phyloP scores from a whole-genome alignment of 1,140 invertebrate genomes.

The Cydia splendana region DNA sequence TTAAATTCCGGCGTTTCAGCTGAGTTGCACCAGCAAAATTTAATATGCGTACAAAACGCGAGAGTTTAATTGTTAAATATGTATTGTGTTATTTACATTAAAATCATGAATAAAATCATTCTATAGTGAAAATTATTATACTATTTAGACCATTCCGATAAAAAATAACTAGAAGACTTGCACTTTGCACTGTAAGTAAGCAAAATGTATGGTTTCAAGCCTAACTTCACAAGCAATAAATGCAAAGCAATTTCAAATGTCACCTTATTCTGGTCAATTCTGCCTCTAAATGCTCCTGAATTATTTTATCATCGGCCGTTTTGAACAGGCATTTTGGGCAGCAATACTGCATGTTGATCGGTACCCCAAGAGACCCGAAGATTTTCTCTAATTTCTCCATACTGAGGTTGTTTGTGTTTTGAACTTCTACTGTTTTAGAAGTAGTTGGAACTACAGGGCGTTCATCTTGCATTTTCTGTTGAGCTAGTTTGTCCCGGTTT shows the following conservation, averaged over 20 bases:
- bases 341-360: slow-evolving; percentile 45
- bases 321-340: slow-evolving; percentile 60
- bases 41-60: too few relatives aligned
- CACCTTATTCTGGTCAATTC: slow-evolving; percentile 70
- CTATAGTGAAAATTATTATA: not conserved
- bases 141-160: not conserved
- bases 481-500: slow-evolving; percentile 53
- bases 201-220: not conserved
- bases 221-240: slow-evolving; percentile 45
- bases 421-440: slow-evolving; percentile 9
- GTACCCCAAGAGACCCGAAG: slow-evolving; percentile 58
- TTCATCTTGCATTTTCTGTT: slow-evolving; percentile 47
- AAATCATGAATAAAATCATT: not conserved
- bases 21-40: too few relatives aligned
- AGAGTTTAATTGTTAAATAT: too few relatives aligned
- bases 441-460: slow-evolving; percentile 30
- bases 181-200: not conserved
- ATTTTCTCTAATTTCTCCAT: slow-evolving; percentile 47
- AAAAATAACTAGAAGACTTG: not conserved
- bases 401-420: not conserved
- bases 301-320: slow-evolving; percentile 49
- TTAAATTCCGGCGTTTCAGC: too few relatives aligned
- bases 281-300: slow-evolving; percentile 62
- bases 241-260: slow-evolving; percentile 28
- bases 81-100: not conserved